A percentile compares a stretch with the other conserved stretches of the same genome.
Evolutionary conservation across 2,113 vertebrate genomes (phyloP).

Genomic region (Phainopepla nitens): DNA sequence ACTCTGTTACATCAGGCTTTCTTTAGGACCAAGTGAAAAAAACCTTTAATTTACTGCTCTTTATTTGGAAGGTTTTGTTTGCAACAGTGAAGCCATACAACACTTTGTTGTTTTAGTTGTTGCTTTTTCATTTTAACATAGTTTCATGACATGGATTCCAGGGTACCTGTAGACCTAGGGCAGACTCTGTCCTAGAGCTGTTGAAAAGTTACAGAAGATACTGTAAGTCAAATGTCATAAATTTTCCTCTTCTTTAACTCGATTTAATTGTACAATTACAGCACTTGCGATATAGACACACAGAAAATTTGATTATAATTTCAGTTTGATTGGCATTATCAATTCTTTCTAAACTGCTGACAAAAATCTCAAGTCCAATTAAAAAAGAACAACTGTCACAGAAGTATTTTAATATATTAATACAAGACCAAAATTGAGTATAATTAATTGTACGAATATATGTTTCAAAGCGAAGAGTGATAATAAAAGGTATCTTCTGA

Average conservation of each 20-base stretch:
- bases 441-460: background rate
- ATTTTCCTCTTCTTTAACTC: background rate
- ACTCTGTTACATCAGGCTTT: background rate
- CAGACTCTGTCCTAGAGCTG: background rate
- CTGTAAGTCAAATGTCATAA: background rate
- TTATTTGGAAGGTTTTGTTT: background rate
- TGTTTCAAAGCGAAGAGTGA: background rate
- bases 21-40: background rate
- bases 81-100: background rate
- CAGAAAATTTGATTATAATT: background rate
- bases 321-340: background rate
- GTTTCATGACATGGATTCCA: background rate
- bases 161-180: background rate
- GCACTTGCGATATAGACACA: background rate
- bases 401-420: background rate
- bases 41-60: background rate
- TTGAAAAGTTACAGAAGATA: background rate
- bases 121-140: background rate
- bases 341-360: background rate
- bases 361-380: background rate
- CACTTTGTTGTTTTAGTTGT: background rate
- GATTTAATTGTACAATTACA: background rate
- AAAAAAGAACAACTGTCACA: background rate
- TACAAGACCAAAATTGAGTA: background rate
- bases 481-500: slow-evolving; percentile 48